phyloP scores from a whole-genome alignment of 2,888 invertebrate genomes.

The Lucinisca nassula region DNA sequence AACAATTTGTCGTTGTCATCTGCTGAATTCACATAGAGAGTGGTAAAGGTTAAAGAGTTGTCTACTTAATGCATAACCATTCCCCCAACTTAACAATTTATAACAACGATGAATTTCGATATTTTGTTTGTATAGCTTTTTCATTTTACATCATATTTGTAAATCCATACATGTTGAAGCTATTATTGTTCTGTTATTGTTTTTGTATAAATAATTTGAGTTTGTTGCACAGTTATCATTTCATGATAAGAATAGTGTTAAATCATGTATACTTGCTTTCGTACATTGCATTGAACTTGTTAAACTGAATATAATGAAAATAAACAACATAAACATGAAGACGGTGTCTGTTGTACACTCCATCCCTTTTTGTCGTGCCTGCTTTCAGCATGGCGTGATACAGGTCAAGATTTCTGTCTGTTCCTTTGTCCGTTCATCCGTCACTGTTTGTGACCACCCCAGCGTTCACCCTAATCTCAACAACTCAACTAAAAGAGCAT shows the following conservation, averaged over 20 bases:
- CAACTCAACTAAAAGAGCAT: no score
- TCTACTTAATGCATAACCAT: background rate
- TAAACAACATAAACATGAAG: conserved; percentile 4
- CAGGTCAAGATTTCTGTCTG: no score
- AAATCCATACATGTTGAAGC: background rate
- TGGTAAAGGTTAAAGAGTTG: background rate
- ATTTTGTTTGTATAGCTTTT: background rate
- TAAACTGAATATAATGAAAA: background rate
- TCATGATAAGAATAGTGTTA: background rate
- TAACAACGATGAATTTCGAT: background rate
- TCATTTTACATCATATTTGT: background rate
- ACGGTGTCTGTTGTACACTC: background rate
- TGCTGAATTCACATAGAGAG: no score
- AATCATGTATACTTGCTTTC: conserved; percentile 1
- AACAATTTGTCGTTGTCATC: no score
- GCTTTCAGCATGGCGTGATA: no score
- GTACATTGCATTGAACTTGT: background rate
- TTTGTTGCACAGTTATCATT: background rate
- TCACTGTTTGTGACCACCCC: no score
- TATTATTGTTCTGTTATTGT: background rate
- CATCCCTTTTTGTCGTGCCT: no score
- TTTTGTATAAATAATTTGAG: background rate
- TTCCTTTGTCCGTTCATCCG: no score
- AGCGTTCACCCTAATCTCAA: no score
- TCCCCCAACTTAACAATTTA: background rate